Percentiles rank a stretch among this genome's conserved stretches.
Evolutionary conservation across 2,113 vertebrate species (phyloP).

Genomic region (Leptobrachium leishanense): DNA sequence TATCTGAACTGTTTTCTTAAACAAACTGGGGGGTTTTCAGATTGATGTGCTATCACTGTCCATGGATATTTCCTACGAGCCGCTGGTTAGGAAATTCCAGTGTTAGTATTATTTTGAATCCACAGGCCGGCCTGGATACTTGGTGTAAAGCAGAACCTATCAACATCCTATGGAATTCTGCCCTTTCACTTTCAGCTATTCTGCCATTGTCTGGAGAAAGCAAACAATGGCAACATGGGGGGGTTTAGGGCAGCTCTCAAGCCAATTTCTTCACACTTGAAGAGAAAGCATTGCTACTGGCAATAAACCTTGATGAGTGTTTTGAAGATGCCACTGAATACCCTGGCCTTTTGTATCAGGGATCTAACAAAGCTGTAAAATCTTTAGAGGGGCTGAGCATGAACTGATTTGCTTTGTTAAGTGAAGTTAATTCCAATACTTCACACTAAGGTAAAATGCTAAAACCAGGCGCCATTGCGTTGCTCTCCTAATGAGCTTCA

Average conservation of each 20-base stretch:
- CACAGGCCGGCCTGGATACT: too few relatives aligned
- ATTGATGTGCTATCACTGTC: too few relatives aligned
- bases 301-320: conserved; percentile 21
- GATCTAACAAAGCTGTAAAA: not conserved
- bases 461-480: too few relatives aligned
- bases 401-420: conserved; percentile 17
- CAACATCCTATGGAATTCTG: too few relatives aligned
- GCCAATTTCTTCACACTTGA: conserved; percentile 22
- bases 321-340: conserved; percentile 18
- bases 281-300: not conserved
- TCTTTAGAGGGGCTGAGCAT: not conserved
- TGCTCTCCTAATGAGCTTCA: too few relatives aligned
- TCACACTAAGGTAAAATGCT: too few relatives aligned
- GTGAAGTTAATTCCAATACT: not conserved
- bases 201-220: not conserved
- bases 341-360: not conserved
- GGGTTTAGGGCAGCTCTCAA: conserved; percentile 3
- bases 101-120: too few relatives aligned
- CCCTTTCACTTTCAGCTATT: not conserved
- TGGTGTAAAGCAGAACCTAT: too few relatives aligned
- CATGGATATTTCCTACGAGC: too few relatives aligned
- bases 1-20: too few relatives aligned
- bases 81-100: too few relatives aligned
- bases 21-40: too few relatives aligned
- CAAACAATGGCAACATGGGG: not conserved